These are phyloP conservation scores for Spisula solida DNA, from an alignment of 2,888 invertebrate genomes.

Conservation along the genomic window DNA sequence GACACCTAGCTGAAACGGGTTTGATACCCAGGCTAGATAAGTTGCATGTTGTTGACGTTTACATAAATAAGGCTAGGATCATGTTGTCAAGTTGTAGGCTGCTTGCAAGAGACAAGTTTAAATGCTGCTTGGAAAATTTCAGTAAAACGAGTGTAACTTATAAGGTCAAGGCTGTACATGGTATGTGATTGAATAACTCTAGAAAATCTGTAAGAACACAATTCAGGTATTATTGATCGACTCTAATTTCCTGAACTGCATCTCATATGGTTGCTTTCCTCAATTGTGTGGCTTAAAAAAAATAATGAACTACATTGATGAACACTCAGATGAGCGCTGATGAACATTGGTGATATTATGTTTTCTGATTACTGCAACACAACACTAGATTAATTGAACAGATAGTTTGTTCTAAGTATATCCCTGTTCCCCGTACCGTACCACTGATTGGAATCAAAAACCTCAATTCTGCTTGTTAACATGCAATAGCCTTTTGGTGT, in stretches of 20 bases:
- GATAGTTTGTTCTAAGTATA: slow-evolving; percentile 21
- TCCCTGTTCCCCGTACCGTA: background rate
- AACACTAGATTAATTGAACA: background rate
- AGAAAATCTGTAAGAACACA: too few relatives aligned
- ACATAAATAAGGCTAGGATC: too few relatives aligned
- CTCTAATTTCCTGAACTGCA: background rate
- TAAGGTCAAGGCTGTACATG: too few relatives aligned
- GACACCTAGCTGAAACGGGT: too few relatives aligned
- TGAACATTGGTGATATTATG: background rate
- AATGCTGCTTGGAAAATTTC: too few relatives aligned
- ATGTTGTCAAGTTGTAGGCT: too few relatives aligned
- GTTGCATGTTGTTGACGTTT: too few relatives aligned
- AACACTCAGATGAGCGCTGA: background rate
- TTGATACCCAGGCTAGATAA: too few relatives aligned
- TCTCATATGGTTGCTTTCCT: background rate
- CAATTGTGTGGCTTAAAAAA: background rate
- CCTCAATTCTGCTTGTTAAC: background rate
- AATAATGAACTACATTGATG: background rate
- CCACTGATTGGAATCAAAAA: slow-evolving; percentile 7
- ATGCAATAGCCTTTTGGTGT: background rate
- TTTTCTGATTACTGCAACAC: background rate
- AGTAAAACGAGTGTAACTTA: too few relatives aligned
- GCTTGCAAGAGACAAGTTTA: too few relatives aligned
- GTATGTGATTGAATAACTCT: too few relatives aligned
- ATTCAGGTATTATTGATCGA: background rate